Evolutionary conservation across 2,888 invertebrate species (phyloP), one percentile per base, ranked within the genome.

Genomic region (Thecophora atra): DNA sequence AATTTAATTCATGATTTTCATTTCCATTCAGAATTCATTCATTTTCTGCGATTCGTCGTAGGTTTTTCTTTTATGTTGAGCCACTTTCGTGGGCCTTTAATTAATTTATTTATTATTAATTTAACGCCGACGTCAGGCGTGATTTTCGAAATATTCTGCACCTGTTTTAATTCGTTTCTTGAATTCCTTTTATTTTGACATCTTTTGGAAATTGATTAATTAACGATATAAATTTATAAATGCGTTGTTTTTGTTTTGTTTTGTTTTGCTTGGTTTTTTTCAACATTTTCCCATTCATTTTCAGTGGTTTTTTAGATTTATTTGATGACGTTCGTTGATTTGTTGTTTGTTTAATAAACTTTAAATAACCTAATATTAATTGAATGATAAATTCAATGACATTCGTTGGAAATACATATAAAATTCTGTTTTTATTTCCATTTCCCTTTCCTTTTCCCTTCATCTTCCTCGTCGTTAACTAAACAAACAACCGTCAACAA

Each of bases 111-210:
- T 47, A 60, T 65, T 51, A 69, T 69, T 58, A 70, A 54, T 66
- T 69, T 24, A 62, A 21, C 28, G 64, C 54, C 54, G 37, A 54
- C 42, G 64, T 67, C 42, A 21, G n/a, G n/a, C 17, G 8, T 58
- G 67, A 37, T 37, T 19, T 64, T 17, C 28, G 30, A 26, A 54
- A 51, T 28, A 71, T 30, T 71, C 66, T 58, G 71, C 71, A 71
- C 71, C 71, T 71, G 71, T 66, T 71, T 60, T 66, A 28, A 71
- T 71, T 66, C 51, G 64, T 71, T 71, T 54, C 44, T 56, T 52
- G 67, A 67, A 19, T 69, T 37, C 17, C 26, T 1, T n/a, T 19
- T 13, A 13, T 58, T 24, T 26, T 8, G 37, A 37, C 15, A 21
- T 37, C 7, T 54, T 52, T 28, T 28, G 66, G 24, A 28, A 47